phyloP scores from a whole-genome alignment of 2,888 invertebrate genomes.

The Portevinia maculata region DNA sequence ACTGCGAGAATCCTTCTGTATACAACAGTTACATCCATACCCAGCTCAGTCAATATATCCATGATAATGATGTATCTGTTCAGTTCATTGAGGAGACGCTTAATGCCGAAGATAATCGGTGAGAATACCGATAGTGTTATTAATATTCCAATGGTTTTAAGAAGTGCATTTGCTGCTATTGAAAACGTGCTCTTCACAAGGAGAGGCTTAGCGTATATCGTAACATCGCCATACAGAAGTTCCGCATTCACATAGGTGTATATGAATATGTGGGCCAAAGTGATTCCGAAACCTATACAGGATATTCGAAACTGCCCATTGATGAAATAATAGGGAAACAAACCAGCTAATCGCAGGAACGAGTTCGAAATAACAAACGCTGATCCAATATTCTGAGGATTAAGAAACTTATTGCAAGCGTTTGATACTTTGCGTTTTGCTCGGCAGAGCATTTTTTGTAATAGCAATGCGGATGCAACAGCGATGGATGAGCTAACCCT shows the following conservation, averaged over 20 bases:
- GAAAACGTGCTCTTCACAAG: constrained; percentile 71
- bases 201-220: constrained; percentile 74
- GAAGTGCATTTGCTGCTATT: constrained; percentile 68
- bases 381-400: constrained; percentile 61
- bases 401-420: constrained; percentile 17
- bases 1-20: constrained; percentile 24
- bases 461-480: too few relatives aligned
- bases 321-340: constrained; percentile 72
- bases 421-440: neutral
- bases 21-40: constrained; percentile 62
- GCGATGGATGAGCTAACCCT: too few relatives aligned
- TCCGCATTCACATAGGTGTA: constrained; percentile 76
- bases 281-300: constrained; percentile 49
- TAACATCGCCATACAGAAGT: constrained; percentile 68
- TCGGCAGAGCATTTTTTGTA: neutral
- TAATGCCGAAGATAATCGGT: constrained; percentile 54
- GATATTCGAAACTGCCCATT: constrained; percentile 65
- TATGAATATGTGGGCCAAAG: constrained; percentile 65
- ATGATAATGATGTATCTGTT: constrained; percentile 69
- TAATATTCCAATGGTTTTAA: constrained; percentile 74
- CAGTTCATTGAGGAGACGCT: constrained; percentile 41
- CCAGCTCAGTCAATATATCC: constrained; percentile 60
- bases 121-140: constrained; percentile 70
- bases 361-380: constrained; percentile 55
- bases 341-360: constrained; percentile 71